A percentile compares a stretch with the other conserved stretches of the same genome.
phyloP scores from a whole-genome alignment of 2,888 invertebrate genomes.

The Amblyjoppa proteus region DNA sequence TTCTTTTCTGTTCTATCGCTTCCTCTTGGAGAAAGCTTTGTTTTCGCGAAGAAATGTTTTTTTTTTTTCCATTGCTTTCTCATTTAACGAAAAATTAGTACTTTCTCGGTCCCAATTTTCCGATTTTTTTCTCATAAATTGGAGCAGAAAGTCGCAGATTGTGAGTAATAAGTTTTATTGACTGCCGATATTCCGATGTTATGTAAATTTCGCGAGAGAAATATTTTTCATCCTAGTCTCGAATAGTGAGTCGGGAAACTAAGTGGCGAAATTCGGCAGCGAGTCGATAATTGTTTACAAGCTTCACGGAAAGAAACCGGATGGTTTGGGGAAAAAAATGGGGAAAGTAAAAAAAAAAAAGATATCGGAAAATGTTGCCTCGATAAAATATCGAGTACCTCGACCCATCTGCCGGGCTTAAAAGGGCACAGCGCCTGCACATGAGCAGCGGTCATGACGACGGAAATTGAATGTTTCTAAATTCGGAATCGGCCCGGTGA shows the following conservation, averaged over 20 bases:
- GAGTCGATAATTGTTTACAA: neutral
- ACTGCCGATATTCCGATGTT: neutral
- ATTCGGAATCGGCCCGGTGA: constrained; percentile 28
- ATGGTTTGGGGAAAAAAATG: neutral
- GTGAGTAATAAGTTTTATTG: neutral
- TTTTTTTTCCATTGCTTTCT: neutral
- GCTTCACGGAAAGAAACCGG: neutral
- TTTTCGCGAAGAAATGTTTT: neutral
- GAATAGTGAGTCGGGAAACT: neutral
- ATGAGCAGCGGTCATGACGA: neutral
- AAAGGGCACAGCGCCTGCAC: constrained; percentile 24
- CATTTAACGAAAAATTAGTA: too few species aligned
- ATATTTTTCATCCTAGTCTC: neutral
- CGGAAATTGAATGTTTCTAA: constrained; percentile 14
- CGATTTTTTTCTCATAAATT: neutral
- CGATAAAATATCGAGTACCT: constrained; percentile 6
- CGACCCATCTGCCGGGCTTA: neutral
- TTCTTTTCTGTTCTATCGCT: constrained; percentile 1
- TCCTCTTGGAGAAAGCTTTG: too few species aligned
- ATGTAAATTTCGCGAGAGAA: neutral
- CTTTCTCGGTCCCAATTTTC: too few species aligned
- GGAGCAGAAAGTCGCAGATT: neutral
- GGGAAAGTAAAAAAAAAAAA: neutral
- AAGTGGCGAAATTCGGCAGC: neutral
- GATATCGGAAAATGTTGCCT: neutral